phyloP scores from a whole-genome alignment of 1,140 invertebrate species.

The Gryon sp. region DNA sequence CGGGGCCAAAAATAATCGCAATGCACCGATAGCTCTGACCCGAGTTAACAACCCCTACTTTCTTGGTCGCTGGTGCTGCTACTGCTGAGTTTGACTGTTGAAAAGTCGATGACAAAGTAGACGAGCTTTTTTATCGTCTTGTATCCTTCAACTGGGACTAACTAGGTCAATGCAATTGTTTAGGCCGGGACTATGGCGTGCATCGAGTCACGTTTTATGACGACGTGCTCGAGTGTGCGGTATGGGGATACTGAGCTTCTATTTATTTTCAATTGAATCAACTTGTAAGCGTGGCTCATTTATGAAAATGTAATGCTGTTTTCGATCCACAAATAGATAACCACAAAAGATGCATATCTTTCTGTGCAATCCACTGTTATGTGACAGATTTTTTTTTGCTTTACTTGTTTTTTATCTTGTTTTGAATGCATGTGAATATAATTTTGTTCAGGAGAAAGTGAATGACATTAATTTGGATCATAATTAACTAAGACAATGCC shows the following conservation, averaged over 20 bases:
- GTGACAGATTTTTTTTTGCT: no score
- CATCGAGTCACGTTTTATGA: conserved; percentile 32
- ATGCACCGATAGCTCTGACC: neutral
- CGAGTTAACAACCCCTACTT: conserved; percentile 3
- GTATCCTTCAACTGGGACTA: conserved; percentile 27
- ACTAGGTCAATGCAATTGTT: conserved; percentile 53
- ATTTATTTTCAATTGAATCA: neutral
- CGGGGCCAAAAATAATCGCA: conserved; percentile 19
- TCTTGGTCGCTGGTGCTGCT: no score
- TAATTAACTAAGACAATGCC: no score
- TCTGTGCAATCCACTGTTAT: no score
- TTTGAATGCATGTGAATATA: no score
- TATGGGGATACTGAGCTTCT: neutral
- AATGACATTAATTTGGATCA: no score
- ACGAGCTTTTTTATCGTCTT: conserved; percentile 11
- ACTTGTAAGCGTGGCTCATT: neutral
- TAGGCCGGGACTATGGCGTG: conserved; percentile 19
- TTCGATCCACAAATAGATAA: no score
- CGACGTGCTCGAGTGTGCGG: conserved; percentile 3
- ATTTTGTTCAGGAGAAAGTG: no score
- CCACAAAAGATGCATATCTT: no score
- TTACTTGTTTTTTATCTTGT: no score
- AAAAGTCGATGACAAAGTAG: conserved; percentile 15
- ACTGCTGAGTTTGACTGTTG: neutral
- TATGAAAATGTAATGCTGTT: no score